phyloP scores from a whole-genome alignment of 2,113 vertebrate genomes.

The Spermophilus dauricus region DNA sequence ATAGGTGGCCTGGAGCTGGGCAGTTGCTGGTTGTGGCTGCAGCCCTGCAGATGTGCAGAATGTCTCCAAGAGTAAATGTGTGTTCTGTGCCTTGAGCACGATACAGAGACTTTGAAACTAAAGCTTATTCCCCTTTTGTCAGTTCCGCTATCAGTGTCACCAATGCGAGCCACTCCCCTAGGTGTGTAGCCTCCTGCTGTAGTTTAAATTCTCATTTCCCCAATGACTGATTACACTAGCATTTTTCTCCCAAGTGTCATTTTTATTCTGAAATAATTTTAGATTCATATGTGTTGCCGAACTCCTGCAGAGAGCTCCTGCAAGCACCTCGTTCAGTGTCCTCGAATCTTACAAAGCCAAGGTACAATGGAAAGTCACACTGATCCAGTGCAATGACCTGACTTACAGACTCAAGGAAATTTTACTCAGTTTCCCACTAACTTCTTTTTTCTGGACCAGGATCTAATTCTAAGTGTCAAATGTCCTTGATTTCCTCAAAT shows the following conservation, averaged over 20 bases:
- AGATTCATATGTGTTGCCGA: neutral
- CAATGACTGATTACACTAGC: neutral
- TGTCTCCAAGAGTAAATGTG: accelerated
- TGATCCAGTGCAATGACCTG: accelerated
- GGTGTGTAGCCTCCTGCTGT: accelerated
- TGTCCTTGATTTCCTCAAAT: neutral
- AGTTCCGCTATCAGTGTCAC: accelerated
- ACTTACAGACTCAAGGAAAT: neutral
- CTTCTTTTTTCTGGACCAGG: neutral
- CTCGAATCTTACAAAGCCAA: neutral
- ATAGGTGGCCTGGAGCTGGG: no score
- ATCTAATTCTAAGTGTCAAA: neutral
- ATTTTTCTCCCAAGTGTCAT: neutral
- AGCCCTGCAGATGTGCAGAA: accelerated
- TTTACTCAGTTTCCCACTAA: no score
- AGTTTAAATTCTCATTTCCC: neutral
- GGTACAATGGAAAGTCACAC: neutral
- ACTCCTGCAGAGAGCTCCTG: neutral
- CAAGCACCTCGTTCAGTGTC: neutral
- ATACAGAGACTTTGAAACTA: no score
- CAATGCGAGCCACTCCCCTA: accelerated
- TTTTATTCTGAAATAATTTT: neutral
- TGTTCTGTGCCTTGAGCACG: neutral
- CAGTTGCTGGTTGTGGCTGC: accelerated
- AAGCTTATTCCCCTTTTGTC: accelerated